phyloP scores from a whole-genome alignment of 2,113 vertebrate species.

The mouse (Mus musculus) region DNA sequence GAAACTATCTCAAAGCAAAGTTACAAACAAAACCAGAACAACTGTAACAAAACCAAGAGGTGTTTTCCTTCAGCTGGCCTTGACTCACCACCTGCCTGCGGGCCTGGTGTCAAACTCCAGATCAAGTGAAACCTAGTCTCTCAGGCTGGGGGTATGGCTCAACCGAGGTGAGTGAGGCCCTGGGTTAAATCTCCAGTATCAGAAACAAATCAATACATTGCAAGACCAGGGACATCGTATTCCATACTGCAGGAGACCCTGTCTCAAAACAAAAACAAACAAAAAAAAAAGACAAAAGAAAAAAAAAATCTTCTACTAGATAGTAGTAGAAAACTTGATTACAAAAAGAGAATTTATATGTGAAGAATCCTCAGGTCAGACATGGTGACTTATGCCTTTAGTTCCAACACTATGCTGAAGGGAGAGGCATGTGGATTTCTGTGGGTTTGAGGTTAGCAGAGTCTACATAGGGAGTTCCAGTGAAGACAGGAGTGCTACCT shows the following conservation, averaged over 20 bases:
- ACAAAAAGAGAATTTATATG: no score
- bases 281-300: not conserved
- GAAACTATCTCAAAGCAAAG: not conserved
- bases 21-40: not conserved
- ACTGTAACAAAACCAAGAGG: not conserved
- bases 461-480: not conserved
- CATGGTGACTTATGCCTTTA: not conserved
- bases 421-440: not conserved
- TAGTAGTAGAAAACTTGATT: not conserved
- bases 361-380: not conserved
- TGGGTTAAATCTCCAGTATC: not conserved
- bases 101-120: not conserved
- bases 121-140: not conserved
- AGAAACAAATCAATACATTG: not conserved
- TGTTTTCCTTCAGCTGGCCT: not conserved
- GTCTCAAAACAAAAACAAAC: not conserved
- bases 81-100: not conserved
- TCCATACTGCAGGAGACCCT: not conserved
- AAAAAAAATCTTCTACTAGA: not conserved
- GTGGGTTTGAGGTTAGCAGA: not conserved
- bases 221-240: not conserved
- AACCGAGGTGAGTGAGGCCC: not conserved
- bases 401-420: not conserved
- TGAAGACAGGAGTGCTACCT: not conserved
- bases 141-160: not conserved